Evolutionary conservation across 2,888 invertebrate species (phyloP), one percentile per base, ranked within the genome.

Genomic region (Trichogramma dendrolimi): DNA sequence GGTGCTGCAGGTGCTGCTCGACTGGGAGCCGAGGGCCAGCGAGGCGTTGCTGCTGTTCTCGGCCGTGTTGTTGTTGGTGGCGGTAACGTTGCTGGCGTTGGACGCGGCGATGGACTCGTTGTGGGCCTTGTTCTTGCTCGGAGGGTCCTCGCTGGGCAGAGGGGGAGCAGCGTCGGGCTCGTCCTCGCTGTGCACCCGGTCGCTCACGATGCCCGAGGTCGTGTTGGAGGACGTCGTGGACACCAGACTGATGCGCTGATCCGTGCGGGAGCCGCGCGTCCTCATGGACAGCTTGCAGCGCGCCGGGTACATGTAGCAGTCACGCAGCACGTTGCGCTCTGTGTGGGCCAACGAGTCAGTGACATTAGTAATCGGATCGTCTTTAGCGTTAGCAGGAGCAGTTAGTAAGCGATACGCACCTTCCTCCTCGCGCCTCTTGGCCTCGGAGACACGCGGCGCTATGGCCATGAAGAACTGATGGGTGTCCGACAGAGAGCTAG

Each of bases 401-500:
- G 11, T 50, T 48, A 8, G 10, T 5, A 6, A 44, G 38, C 14
- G 6, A 6, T 7, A 51, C 52, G 61, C 64, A 83, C 88, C 88
- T 79, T 93, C 92, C 78, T 92, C 92, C 79, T 95, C 92, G 62
- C 89, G 86, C 72, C 87, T 87, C 71, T 88, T 85, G 51, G 91
- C 89, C 80, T 95, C 94, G 75, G 86, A 89, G 58, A 94, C 83
- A 70, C 92, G 86, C 4, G 92, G 90, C 60, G 91, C 90, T 74
- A 95, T 89, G 76, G 92, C 91, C 92, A 96, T 92, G 71, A 94
- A 92, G 81, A 96, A 96, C 81, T 95, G 92, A 82, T 98, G 97
- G 39, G 96, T 95, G 72, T 92, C 92, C 91, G 89, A 80, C 94
- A 96, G 53, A 96, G 83, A 44, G 89, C 87, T 71, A 95, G 84